Base-by-base conservation (phyloP, 1,140 invertebrate genomes). In the Papilio polytes region DNA sequence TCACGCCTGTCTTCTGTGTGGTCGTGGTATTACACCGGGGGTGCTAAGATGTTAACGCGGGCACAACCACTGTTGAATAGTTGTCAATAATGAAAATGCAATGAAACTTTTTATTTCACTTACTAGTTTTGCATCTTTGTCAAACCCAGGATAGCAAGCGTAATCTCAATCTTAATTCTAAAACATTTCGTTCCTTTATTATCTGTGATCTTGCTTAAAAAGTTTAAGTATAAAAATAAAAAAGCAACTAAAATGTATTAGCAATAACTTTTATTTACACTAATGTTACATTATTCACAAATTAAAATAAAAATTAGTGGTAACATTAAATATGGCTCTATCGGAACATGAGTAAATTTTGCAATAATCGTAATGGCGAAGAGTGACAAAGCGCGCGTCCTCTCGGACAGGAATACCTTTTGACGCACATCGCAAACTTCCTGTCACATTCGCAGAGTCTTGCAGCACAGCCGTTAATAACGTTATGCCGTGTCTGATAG, bases 391-490 rank as follows among this genome's bases (percentile, higher is more conserved):
- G 95, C 1, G 97, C 96, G 87, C 97, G 96, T 77, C 94, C 94
- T 6, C 94, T 94, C 0, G 98, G 98, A 91, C 98, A 99, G 1
- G 96, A 96, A 91, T 97, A 98, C 74, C 96, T 93, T 74, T 96
- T 95, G 2, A 98, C 94, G 89, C 98, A 99, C 89, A 97, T 96
- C 0, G 98, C 97, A 82, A 99, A 96, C 46, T 96, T 93, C 80
- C 97, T 94, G 89, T 98, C 98, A 89, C 98, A 99, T 90, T 98
- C 97, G 88, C 98, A 99, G 2, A 98, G 95, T 26, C 97, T 96
- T 41, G 97, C 96, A 0, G 98, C 96, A 89, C 98, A 99, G 2
- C 96, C 96, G 78, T 96, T 96, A 7, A 96, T 91, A 22, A 96
- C 96, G 78, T 97, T 96, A 91, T 96, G 96, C 8, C 86, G 72